A percentile compares a stretch with the other conserved stretches of the same genome.
These are phyloP conservation scores for Nymphalis urticae DNA, from an alignment of 2,888 invertebrate genomes.

Conservation along the genomic window DNA sequence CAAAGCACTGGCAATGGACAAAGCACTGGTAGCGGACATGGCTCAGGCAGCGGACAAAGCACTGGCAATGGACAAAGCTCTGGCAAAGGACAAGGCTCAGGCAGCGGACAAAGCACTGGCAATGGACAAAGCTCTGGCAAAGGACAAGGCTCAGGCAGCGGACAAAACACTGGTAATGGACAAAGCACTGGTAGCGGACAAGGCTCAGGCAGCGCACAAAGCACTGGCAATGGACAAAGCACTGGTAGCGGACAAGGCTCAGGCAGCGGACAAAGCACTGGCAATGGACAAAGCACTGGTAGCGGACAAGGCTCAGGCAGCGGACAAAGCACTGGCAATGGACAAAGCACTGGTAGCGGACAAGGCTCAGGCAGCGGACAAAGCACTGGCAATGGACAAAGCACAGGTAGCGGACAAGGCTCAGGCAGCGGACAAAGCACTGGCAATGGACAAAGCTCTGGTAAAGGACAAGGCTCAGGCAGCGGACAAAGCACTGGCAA, in stretches of 20 bases:
- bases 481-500: no score
- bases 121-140: neutral
- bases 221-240: neutral
- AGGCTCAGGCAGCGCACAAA: neutral
- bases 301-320: neutral
- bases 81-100: no score
- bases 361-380: no score
- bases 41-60: no score
- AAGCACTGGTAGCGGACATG: no score
- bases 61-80: no score
- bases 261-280: neutral
- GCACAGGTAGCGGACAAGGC: no score
- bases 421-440: no score
- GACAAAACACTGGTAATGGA: neutral
- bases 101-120: neutral
- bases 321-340: neutral
- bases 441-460: no score
- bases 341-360: neutral
- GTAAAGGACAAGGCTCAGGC: no score
- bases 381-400: no score
- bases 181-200: neutral
- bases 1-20: no score
- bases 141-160: neutral
- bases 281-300: neutral
- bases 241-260: neutral